These are phyloP conservation scores for Propithecus coquereli DNA, from an alignment of 2,113 vertebrate species.

Conservation along the genomic window DNA sequence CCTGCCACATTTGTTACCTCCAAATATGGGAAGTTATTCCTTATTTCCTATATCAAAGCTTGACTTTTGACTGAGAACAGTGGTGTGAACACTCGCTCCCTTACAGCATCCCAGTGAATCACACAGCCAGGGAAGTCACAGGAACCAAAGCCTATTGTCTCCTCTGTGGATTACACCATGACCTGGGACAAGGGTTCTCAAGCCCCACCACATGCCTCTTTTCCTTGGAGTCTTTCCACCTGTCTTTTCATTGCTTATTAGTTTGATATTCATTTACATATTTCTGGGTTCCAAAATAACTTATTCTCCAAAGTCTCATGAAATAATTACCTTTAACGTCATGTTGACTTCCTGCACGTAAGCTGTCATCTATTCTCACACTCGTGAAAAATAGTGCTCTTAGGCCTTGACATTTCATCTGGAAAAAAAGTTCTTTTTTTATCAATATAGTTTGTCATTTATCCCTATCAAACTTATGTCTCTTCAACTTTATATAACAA, in stretches of 20 bases:
- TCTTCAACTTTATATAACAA: neutral
- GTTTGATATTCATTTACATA: neutral
- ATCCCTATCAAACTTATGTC: neutral
- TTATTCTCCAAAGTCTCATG: neutral
- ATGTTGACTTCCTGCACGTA: neutral
- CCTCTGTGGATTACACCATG: neutral
- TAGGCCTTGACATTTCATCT: neutral
- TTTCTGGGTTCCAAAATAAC: neutral
- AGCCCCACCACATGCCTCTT: rapidly evolving
- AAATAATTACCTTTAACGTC: neutral
- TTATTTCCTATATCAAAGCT: neutral
- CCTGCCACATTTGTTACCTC: neutral
- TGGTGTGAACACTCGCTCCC: neutral
- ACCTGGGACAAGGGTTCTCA: neutral
- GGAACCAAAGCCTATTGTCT: neutral
- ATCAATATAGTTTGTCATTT: neutral
- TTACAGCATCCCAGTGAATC: neutral
- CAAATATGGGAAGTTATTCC: neutral
- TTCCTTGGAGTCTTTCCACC: neutral
- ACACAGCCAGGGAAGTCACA: rapidly evolving
- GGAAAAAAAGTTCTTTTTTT: neutral
- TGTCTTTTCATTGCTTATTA: neutral
- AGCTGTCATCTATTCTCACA: neutral
- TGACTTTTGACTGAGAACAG: neutral
- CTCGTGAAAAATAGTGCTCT: neutral